A percentile compares a stretch with the other conserved stretches of the same genome.
These are phyloP conservation scores for Strigamia crassipes DNA, from an alignment of 2,888 invertebrate genomes.

Conservation along the genomic window DNA sequence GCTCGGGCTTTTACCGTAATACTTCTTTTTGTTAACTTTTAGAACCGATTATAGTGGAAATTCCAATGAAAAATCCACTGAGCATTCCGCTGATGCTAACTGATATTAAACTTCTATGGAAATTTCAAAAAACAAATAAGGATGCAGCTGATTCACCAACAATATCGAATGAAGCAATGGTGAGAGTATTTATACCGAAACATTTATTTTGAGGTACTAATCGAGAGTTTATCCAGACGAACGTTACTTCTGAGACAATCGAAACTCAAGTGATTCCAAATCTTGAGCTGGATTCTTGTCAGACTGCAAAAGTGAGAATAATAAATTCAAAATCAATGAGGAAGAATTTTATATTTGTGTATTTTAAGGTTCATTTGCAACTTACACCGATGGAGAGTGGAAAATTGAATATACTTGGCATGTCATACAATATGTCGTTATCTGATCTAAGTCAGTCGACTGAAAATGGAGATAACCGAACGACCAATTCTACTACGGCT, in stretches of 20 bases:
- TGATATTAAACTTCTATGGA: constrained; percentile 75
- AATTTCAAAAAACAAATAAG: constrained; percentile 62
- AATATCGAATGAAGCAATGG: constrained; percentile 55
- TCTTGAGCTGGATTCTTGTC: constrained; percentile 53
- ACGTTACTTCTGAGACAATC: constrained; percentile 53
- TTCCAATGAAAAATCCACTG: constrained; percentile 76
- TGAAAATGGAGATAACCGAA: constrained; percentile 36
- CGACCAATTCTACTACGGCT: constrained; percentile 51
- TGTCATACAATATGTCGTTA: constrained; percentile 67
- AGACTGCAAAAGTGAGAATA: constrained; percentile 48
- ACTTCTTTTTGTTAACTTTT: constrained; percentile 51
- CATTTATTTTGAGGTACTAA: no score
- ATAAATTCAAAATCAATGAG: no score
- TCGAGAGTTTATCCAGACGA: not conserved
- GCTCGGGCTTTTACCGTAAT: not conserved
- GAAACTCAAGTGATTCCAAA: constrained; percentile 57
- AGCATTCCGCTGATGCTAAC: constrained; percentile 72
- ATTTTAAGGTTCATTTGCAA: constrained; percentile 66
- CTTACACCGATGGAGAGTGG: constrained; percentile 77
- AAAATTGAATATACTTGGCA: constrained; percentile 72
- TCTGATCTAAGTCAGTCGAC: constrained; percentile 51
- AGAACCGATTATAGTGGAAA: constrained; percentile 80
- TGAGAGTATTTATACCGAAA: not conserved
- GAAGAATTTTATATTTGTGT: constrained; percentile 49
- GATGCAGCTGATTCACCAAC: constrained; percentile 51